Evolutionary conservation across 2,888 invertebrate genomes (phyloP).

Genomic region (Reticulitermes lucifugus): DNA sequence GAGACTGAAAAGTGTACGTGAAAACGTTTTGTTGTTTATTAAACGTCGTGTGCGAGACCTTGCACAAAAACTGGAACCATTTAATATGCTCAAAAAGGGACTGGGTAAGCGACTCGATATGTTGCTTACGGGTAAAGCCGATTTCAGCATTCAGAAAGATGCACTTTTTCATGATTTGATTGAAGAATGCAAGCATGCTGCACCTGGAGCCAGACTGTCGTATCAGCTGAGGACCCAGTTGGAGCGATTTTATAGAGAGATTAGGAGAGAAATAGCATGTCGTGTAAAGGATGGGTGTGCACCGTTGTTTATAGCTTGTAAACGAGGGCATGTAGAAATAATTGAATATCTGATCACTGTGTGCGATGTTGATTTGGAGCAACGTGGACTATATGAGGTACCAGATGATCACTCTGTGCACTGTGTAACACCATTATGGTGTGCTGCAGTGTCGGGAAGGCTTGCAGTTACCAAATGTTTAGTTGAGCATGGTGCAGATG

Average conservation of each 20-base stretch:
- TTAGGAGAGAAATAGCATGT: constrained; percentile 76
- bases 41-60: constrained; percentile 18
- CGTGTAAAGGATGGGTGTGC: constrained; percentile 81
- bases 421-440: constrained; percentile 91
- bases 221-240: constrained; percentile 67
- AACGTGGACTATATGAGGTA: constrained; percentile 86
- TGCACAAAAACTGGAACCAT: constrained; percentile 39
- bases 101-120: constrained; percentile 50
- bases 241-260: constrained; percentile 70
- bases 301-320: constrained; percentile 82
- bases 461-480: constrained; percentile 81
- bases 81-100: constrained; percentile 36
- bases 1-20: constrained; percentile 31
- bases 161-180: constrained; percentile 72
- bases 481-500: constrained; percentile 81
- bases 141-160: constrained; percentile 61
- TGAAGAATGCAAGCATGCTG: constrained; percentile 74
- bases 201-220: constrained; percentile 76
- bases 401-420: constrained; percentile 85
- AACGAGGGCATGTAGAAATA: constrained; percentile 84
- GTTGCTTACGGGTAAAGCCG: constrained; percentile 57
- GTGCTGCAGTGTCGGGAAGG: constrained; percentile 89
- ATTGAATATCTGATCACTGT: constrained; percentile 86
- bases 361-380: constrained; percentile 88
- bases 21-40: constrained; percentile 18